Conservation (phyloP, 2,113 vertebrate genomes). For the Anas platyrhynchos region DNA sequence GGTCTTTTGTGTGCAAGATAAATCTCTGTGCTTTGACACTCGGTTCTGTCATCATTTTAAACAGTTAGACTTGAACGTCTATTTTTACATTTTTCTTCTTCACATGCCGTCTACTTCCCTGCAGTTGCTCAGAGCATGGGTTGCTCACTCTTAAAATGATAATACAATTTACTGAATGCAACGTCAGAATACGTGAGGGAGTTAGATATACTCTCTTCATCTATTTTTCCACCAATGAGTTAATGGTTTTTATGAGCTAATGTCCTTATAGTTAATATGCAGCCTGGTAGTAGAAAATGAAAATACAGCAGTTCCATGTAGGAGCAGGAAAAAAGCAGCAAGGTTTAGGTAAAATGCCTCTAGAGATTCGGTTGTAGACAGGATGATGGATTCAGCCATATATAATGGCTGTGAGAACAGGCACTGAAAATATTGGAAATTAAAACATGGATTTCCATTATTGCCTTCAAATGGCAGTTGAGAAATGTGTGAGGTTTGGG, state of each 20-base stretch:
- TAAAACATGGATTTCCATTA: conserved; percentile 32
- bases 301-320: not conserved
- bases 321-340: conserved; percentile 16
- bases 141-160: conserved; percentile 18
- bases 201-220: not conserved
- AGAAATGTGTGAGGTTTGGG: not conserved
- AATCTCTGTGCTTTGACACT: not conserved
- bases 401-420: conserved; percentile 4
- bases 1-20: not conserved
- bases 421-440: conserved; percentile 49
- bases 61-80: not conserved
- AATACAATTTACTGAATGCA: conserved; percentile 24
- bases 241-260: conserved; percentile 39
- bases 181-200: conserved; percentile 20
- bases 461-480: conserved; percentile 14
- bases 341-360: conserved; percentile 25
- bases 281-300: not conserved
- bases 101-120: not conserved
- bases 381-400: conserved; percentile 51
- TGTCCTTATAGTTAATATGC: conserved; percentile 3
- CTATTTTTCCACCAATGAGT: not conserved
- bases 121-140: conserved; percentile 3
- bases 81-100: not conserved
- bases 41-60: not conserved
- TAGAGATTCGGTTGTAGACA: not conserved